These are phyloP conservation scores for Trichonephila clavipes DNA, from an alignment of 1,140 invertebrate genomes.

Conservation along the genomic window DNA sequence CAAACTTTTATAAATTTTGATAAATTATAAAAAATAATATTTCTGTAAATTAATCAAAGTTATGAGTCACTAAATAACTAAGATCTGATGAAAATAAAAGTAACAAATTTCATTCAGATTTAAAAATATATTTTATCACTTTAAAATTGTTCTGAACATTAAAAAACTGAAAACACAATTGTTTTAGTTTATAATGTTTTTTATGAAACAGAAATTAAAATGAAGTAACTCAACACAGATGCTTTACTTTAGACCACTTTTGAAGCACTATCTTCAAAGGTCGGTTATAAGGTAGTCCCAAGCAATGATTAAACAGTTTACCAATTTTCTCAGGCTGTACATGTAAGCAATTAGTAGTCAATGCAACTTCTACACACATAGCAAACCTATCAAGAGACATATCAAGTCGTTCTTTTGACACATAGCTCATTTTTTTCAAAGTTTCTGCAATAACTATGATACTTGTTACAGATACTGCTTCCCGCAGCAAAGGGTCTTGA, in stretches of 20 bases:
- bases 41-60: too few relatives aligned
- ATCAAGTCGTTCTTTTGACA: conserved; percentile 58
- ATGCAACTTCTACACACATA: conserved; percentile 69
- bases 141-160: too few relatives aligned
- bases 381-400: conserved; percentile 71
- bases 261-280: conserved; percentile 66
- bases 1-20: too few relatives aligned
- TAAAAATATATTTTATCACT: background rate
- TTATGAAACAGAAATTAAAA: background rate
- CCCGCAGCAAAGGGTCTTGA: conserved; percentile 35
- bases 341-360: conserved; percentile 60
- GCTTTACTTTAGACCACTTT: conserved; percentile 49
- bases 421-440: conserved; percentile 63
- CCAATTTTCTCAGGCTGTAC: conserved; percentile 51
- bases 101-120: background rate
- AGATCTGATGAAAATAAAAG: background rate
- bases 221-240: background rate
- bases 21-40: too few relatives aligned
- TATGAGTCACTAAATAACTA: background rate
- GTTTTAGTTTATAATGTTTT: background rate
- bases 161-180: background rate
- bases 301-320: conserved; percentile 58
- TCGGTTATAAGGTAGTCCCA: conserved; percentile 62
- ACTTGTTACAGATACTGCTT: conserved; percentile 58
- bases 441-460: conserved; percentile 67